Base-by-base conservation (phyloP, 2,888 invertebrate species). In the Operophtera brumata region DNA sequence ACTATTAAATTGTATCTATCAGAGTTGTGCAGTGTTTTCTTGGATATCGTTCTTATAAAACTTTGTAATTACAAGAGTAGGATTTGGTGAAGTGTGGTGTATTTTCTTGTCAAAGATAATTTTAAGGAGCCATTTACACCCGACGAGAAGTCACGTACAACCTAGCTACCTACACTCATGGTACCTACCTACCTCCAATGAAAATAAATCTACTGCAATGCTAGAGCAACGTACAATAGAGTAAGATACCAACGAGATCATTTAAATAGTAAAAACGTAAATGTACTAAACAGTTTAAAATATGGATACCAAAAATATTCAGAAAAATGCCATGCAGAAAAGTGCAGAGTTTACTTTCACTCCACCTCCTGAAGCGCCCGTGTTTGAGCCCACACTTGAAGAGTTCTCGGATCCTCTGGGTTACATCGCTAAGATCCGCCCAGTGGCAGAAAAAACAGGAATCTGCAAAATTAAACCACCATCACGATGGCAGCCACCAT, bases 401-500 rank as follows among this genome's bases (percentile, higher is more conserved):
- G 95, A 95, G 80, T 95, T 95, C 78, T 80, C 90, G 67, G 94
- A 95, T 85, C 94, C 95, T 34, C 82, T 95, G 63, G 93, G 91
- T 54, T 95, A 94, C 75, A 94, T 95, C 52, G 92, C 92, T 35
- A 94, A 94, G 86, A 95, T 95, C 64, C 90, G 93, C 49, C 93
- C 94, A 13, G 91, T 93, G 43, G 95, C 94, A 9, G 94, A 94
- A 78, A 92, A 92, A 80, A 92, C 92, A 57, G 95, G 95, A 58
- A 94, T 95, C 61, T 94, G 95, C 75, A 95, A 94, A 91, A 94
- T 95, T 70, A 92, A 92, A 69, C 95, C 95, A 48, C 95, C 95
- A 48, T 80, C 92, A 74, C 91, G 92, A 64, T 95, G 95, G 94
- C 93, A 94, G 73, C 95, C 95, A 65, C 94, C 95, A 46, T 95